Conservation (phyloP, 2,113 vertebrate genomes). For the Forbesichthys agassizii region DNA sequence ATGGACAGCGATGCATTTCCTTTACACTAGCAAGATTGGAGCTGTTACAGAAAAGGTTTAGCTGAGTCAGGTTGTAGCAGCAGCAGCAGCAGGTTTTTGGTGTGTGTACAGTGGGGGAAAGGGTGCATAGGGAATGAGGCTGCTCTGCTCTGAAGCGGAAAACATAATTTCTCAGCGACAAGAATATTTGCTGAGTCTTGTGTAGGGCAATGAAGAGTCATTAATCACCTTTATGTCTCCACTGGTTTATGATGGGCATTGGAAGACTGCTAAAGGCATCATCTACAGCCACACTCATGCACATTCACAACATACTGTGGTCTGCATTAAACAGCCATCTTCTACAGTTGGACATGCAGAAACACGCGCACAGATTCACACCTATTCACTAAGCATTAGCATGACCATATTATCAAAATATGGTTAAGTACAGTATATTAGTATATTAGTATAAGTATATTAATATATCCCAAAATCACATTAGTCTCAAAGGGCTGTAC, state of each 20-base stretch:
- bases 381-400: background rate
- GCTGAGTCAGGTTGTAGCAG: slow-evolving; percentile 35
- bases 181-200: slow-evolving; percentile 43
- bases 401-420: background rate
- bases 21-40: slow-evolving; percentile 22
- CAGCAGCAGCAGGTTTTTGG: slow-evolving; percentile 9
- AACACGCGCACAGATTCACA: background rate
- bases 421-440: too few species aligned
- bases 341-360: background rate
- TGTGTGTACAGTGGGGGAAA: background rate
- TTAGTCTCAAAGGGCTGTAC: too few species aligned
- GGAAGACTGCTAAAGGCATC: slow-evolving; percentile 3
- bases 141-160: slow-evolving; percentile 22
- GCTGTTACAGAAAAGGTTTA: slow-evolving; percentile 13
- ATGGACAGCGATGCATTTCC: slow-evolving; percentile 26
- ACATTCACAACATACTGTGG: background rate
- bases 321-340: background rate
- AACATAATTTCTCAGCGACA: slow-evolving; percentile 33
- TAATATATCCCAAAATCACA: too few species aligned
- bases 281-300: background rate
- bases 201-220: slow-evolving; percentile 31
- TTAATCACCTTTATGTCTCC: slow-evolving; percentile 56
- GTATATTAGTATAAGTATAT: too few species aligned
- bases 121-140: slow-evolving; percentile 9
- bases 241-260: slow-evolving; percentile 39